Base-by-base conservation (phyloP, 2,797 vertebrate genomes). In the Eulemur rubriventer region DNA sequence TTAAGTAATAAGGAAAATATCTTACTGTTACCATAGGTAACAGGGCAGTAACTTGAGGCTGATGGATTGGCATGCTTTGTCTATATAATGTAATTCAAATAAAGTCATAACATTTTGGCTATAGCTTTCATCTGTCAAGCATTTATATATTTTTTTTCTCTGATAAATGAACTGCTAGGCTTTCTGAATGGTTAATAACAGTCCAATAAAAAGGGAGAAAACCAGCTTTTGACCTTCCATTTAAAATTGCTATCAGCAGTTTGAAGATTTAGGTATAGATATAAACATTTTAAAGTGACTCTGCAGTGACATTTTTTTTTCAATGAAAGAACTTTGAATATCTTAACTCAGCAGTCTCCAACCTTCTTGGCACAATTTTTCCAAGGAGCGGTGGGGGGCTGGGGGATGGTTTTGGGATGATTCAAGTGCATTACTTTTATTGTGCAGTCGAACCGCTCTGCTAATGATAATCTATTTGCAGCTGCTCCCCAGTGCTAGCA, bases 1-100 rank as follows among this genome's bases (percentile, higher is more conserved):
- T 97, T 98, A 96, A 98, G 41, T 95, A 96, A 97, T 89, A 97
- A 94, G 96, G 96, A 69, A 96, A 97, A 94, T 91, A 88, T 46
- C 85, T 59, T 84, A 95, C 61, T 94, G 91, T 95, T 92, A 86
- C 97, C 55, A 95, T 41, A 96, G 90, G 94, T 97, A 97, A 97
- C 91, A 94, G 85, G 57, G 83, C 48, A 97, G 78, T 97, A 98
- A 95, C 89, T 73, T 10, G 67, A 98, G n/a, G 35, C 28, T 93
- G 57, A 96, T 87, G 55, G 95, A 90, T 81, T 97, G 50, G 82
- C 96, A 50, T 97, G 59, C 87, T 86, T 97, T 94, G 52, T 96
- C 89, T 86, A 41, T 91, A 65, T 89, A 97, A 94, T 87, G 79
- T 97, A 93, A 96, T 98, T 92, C 78, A 98, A 98, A 96, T 92